Base-by-base conservation (phyloP, 2,113 vertebrate genomes). In the Odocoileus hemionus region DNA sequence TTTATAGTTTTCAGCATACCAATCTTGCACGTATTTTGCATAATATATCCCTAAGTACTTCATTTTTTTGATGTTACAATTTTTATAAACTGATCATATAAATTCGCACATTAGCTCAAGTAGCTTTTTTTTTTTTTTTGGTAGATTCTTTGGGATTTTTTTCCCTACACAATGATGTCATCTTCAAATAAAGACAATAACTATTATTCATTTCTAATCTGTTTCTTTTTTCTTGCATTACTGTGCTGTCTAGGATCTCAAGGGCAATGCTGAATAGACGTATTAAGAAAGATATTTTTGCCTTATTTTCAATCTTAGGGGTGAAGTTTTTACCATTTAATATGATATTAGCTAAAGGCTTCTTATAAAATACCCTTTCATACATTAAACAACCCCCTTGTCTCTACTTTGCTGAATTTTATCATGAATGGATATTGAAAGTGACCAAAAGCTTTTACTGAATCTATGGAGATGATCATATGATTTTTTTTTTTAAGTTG, bases 341-440 rank as follows among this genome's bases (percentile, higher is more conserved):
- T 67, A 76, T 26, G 1, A 50, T 54, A 95, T 36, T 74, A 94
- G 36, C 80, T 76, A 11, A 13, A 57, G 21, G 36, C 54, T 90
- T 90, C 89, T 58, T 87, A 6, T 70, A 96, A 86, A 70, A 84
- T 70, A 47, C 1, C 8, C 52, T 89, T 86, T 89, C 80, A 39
- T 64, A 91, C 14, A 74, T 4, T 36, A 58, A 91, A 15, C 15
- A 85, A 19, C 33, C 78, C 14, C 33, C 6, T 80, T 88, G 57
- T 96, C 79, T 85, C 45, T 57, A 60, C 76, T 94, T 54, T 96
- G 60, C n/a, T 92, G 13, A 78, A 16, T 74, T 95, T 96, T 88
- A 95, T 67, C 23, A 91, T 60, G 45, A 93, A 93, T 47, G 14
- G 74, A 96, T 93, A 54, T 3, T 60, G 79, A 97, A 86, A 82